Percentiles rank a stretch among this genome's conserved stretches.
These are phyloP conservation scores for Lapara coniferarum DNA, from an alignment of 2,888 invertebrate genomes.

Conservation along the genomic window DNA sequence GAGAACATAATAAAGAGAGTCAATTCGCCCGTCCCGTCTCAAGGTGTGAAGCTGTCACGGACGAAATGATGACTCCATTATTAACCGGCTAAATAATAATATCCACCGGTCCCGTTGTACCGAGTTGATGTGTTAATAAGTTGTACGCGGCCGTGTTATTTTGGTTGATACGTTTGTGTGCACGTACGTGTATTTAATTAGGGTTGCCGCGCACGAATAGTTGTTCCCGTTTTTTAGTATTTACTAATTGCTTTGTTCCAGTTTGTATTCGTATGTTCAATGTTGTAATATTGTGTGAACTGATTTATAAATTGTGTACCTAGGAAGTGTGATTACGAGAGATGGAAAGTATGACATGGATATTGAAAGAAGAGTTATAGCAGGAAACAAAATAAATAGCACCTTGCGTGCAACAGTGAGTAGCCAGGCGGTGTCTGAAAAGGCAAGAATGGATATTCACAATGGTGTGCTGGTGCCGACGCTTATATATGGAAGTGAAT, in stretches of 20 bases:
- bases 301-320: too few relatives aligned
- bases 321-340: too few relatives aligned
- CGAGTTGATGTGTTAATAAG: slow-evolving; percentile 66
- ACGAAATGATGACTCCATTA: slow-evolving; percentile 81
- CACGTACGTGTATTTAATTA: slow-evolving; percentile 52
- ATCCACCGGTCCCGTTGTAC: slow-evolving; percentile 61
- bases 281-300: not conserved
- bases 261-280: not conserved
- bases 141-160: slow-evolving; percentile 54
- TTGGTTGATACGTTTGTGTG: slow-evolving; percentile 36
- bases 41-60: slow-evolving; percentile 83
- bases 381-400: too few relatives aligned
- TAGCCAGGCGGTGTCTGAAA: too few relatives aligned
- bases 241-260: slow-evolving; percentile 11
- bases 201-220: slow-evolving; percentile 40
- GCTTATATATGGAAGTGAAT: too few relatives aligned
- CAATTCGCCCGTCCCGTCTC: slow-evolving; percentile 69
- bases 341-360: too few relatives aligned
- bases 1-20: slow-evolving; percentile 72
- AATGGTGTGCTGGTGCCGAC: too few relatives aligned
- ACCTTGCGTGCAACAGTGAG: too few relatives aligned
- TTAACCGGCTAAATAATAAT: slow-evolving; percentile 78
- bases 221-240: slow-evolving; percentile 21
- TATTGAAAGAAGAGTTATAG: too few relatives aligned
- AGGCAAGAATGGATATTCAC: too few relatives aligned